Percentiles rank a stretch among this genome's conserved stretches.
phyloP scores from a whole-genome alignment of 2,113 vertebrate species.

The Lonchura striata region DNA sequence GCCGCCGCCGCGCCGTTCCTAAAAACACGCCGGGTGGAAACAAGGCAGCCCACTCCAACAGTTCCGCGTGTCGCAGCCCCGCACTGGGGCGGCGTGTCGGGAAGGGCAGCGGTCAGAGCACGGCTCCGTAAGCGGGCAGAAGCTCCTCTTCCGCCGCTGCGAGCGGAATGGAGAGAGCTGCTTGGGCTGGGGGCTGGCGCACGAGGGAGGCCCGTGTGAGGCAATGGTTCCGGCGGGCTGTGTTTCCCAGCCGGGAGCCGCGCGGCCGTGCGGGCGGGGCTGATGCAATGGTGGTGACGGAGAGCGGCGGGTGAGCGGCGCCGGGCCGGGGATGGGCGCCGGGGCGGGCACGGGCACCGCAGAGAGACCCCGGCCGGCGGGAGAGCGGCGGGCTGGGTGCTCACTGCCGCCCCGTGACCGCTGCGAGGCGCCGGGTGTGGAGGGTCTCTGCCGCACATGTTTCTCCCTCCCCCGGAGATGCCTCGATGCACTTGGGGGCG shows the following conservation, averaged over 20 bases:
- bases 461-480: too few relatives aligned
- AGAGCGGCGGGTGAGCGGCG: background rate
- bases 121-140: rapidly evolving
- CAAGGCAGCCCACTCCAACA: rapidly evolving
- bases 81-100: rapidly evolving
- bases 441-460: background rate
- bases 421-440: rapidly evolving
- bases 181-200: rapidly evolving
- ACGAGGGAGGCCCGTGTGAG: rapidly evolving
- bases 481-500: background rate
- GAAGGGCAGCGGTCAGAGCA: rapidly evolving
- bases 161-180: rapidly evolving
- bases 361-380: background rate
- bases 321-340: background rate
- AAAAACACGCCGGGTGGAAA: background rate
- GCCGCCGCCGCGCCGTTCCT: rapidly evolving
- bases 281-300: constrained; percentile 37
- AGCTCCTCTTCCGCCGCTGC: rapidly evolving
- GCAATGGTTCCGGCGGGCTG: background rate
- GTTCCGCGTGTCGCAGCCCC: rapidly evolving
- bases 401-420: rapidly evolving
- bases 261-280: background rate
- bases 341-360: background rate
- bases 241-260: background rate
- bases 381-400: rapidly evolving